Conservation (phyloP, 2,888 invertebrate genomes). For the Mycalesis mineus region DNA sequence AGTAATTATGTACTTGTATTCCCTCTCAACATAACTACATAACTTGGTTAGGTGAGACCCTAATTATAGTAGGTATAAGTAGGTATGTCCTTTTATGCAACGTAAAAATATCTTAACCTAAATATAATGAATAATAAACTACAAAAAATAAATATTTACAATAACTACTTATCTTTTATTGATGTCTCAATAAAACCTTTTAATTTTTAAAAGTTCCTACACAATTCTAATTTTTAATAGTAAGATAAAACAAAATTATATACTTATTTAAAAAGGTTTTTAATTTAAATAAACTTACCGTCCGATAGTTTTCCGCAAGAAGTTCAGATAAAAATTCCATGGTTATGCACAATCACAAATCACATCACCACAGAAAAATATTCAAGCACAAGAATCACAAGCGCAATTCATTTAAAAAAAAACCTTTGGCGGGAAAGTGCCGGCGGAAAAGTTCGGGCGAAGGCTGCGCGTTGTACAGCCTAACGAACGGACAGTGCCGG, state of each 20-base stretch:
- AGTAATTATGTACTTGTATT: too few relatives aligned
- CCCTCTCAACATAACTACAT: too few relatives aligned
- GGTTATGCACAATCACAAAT: constrained; percentile 37
- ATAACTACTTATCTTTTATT: too few relatives aligned
- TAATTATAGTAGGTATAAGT: too few relatives aligned
- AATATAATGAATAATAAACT: too few relatives aligned
- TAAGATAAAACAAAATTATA: background rate
- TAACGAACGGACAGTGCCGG: constrained; percentile 44
- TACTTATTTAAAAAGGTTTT: background rate
- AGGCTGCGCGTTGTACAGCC: constrained; percentile 35
- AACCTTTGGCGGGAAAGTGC: constrained; percentile 60
- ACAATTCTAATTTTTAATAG: too few relatives aligned
- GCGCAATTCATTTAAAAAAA: constrained; percentile 34
- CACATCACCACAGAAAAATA: constrained; percentile 31
- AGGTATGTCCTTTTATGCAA: too few relatives aligned
- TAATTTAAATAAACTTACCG: constrained; percentile 21
- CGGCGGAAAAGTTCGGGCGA: constrained; percentile 65
- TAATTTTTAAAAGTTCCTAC: too few relatives aligned
- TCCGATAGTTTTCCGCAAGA: constrained; percentile 11
- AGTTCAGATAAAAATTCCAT: constrained; percentile 43
- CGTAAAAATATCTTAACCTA: too few relatives aligned
- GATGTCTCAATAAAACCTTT: too few relatives aligned
- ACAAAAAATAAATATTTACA: too few relatives aligned
- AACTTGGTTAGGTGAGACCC: too few relatives aligned
- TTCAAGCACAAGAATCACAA: constrained; percentile 43